These are phyloP conservation scores for Willisornis vidua DNA, from an alignment of 2,113 vertebrate species.

Conservation along the genomic window DNA sequence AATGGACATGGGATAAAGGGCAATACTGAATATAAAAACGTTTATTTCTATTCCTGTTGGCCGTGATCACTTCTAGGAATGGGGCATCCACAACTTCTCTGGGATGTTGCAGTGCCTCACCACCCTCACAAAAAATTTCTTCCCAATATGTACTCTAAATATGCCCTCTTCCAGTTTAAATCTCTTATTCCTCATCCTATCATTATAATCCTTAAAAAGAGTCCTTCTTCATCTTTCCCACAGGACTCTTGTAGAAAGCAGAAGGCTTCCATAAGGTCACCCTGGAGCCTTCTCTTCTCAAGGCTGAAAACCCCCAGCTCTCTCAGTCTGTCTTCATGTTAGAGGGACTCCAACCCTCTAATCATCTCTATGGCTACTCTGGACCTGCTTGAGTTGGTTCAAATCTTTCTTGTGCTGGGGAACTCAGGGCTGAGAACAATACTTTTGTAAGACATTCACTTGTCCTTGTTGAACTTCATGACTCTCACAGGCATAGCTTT, in stretches of 20 bases:
- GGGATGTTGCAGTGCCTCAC: neutral
- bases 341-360: neutral
- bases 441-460: neutral
- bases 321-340: neutral
- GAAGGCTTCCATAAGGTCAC: neutral
- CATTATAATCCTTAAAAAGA: neutral
- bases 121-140: neutral
- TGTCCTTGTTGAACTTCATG: neutral
- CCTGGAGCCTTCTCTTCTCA: neutral
- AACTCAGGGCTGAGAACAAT: neutral
- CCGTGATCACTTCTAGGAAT: neutral
- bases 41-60: neutral
- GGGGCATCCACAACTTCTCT: neutral
- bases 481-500: accelerated
- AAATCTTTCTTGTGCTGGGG: neutral
- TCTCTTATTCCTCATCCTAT: neutral
- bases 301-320: neutral
- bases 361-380: neutral
- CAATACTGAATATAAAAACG: neutral
- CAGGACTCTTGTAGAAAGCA: neutral
- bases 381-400: accelerated
- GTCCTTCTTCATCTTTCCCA: neutral
- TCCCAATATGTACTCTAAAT: neutral
- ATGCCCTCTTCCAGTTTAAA: neutral
- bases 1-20: neutral